Evolutionary conservation across 2,113 vertebrate species (phyloP).

Genomic region (Ariopsis seemanni): DNA sequence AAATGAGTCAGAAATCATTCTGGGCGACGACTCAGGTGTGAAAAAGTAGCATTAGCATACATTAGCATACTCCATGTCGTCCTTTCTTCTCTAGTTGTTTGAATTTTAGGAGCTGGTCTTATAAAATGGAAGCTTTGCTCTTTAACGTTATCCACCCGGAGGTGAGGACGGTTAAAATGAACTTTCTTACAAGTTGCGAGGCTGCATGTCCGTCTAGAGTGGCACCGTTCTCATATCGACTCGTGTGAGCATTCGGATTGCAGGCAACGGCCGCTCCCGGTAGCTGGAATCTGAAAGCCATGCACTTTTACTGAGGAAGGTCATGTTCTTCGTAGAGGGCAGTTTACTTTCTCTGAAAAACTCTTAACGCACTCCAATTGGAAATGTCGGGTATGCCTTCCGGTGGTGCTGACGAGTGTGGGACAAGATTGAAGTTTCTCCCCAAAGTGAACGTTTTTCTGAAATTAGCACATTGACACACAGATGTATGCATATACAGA

Average conservation of each 20-base stretch:
- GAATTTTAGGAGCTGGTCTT: conserved; percentile 46
- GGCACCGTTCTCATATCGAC: conserved; percentile 53
- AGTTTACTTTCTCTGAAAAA: conserved; percentile 47
- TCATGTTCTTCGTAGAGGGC: conserved; percentile 54
- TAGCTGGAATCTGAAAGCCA: conserved; percentile 42
- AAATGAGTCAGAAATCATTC: background rate
- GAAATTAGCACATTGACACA: background rate
- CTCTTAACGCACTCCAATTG: conserved; percentile 38
- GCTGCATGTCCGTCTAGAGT: conserved; percentile 55
- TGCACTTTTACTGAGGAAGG: conserved; percentile 40
- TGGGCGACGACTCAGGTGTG: background rate
- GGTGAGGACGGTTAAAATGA: conserved; percentile 56
- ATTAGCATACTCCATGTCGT: background rate
- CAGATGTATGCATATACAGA: background rate
- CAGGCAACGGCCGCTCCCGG: conserved; percentile 61
- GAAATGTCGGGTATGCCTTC: conserved; percentile 53
- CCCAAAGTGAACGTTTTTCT: conserved; percentile 6
- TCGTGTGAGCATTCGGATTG: conserved; percentile 59
- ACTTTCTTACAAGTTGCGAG: conserved; percentile 68
- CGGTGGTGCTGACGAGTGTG: conserved; percentile 44
- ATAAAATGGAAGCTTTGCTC: conserved; percentile 53
- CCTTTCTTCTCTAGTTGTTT: conserved; percentile 5
- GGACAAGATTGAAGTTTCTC: conserved; percentile 30
- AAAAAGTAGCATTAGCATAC: background rate
- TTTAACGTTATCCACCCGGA: conserved; percentile 38